Evolutionary conservation across 2,888 invertebrate genomes (phyloP).

Genomic region (Drosophila mimetica): DNA sequence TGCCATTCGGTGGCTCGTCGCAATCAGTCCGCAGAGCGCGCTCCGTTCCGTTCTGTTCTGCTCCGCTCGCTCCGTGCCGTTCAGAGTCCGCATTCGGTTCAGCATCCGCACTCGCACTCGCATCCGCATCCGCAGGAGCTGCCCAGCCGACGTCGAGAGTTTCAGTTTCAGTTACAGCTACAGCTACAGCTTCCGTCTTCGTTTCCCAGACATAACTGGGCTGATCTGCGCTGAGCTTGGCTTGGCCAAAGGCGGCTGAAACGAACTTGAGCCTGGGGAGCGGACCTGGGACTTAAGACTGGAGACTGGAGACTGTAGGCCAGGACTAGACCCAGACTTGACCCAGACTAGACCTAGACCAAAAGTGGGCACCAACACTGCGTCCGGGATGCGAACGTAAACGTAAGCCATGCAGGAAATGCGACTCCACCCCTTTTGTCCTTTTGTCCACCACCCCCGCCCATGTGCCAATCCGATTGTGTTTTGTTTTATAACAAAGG

Average conservation of each 20-base stretch:
- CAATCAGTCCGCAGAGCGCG: constrained; percentile 68
- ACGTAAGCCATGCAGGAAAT: constrained; percentile 37
- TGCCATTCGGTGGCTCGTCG: constrained; percentile 79
- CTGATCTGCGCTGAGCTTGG: background rate
- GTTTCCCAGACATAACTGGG: background rate
- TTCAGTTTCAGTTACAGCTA: background rate
- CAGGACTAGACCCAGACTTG: background rate
- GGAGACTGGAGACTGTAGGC: too few species aligned
- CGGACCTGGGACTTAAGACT: background rate
- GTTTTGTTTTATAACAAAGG: constrained; percentile 45
- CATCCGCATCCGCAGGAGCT: constrained; percentile 6
- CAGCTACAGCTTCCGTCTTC: background rate
- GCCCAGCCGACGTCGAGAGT: constrained; percentile 2
- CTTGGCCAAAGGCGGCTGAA: constrained; percentile 1
- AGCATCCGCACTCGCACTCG: background rate
- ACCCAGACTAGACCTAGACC: background rate
- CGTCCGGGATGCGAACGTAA: constrained; percentile 21
- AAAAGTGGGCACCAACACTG: too few species aligned
- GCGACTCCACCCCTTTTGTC: constrained; percentile 5
- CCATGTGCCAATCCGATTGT: constrained; percentile 11
- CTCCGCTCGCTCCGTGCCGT: constrained; percentile 10
- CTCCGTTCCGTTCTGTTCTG: constrained; percentile 50
- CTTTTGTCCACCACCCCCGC: background rate
- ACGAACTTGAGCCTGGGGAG: background rate
- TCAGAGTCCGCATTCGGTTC: too few species aligned